Conservation (phyloP, 2,888 invertebrate species). For the Conus canariensis region DNA sequence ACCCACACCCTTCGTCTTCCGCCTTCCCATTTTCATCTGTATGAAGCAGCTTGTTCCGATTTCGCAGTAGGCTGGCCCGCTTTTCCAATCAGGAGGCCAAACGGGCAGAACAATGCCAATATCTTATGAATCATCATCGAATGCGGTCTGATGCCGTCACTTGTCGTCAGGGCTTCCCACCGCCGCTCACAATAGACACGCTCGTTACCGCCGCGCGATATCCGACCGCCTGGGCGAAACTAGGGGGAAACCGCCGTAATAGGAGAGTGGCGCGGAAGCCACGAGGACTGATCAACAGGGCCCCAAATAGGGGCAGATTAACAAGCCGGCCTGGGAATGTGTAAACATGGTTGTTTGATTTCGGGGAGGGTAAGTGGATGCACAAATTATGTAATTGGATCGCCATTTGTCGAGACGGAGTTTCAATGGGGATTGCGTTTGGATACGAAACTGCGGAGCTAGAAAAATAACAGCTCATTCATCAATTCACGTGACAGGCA, state of each 20-base stretch:
- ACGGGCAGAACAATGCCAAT: conserved; percentile 36
- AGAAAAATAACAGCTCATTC: conserved; percentile 30
- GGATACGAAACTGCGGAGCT: conserved; percentile 38
- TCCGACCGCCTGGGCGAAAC: neutral
- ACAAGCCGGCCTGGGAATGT: conserved; percentile 12
- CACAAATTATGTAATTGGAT: conserved; percentile 51
- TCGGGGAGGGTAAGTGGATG: conserved; percentile 41
- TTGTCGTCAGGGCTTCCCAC: neutral
- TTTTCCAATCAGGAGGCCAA: conserved; percentile 1
- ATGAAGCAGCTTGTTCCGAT: too few relatives aligned
- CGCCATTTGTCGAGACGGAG: conserved; percentile 41
- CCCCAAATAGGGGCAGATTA: neutral
- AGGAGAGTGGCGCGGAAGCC: conserved; percentile 33
- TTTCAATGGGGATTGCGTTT: conserved; percentile 11
- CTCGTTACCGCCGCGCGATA: conserved; percentile 21
- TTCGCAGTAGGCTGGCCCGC: too few relatives aligned
- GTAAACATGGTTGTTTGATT: conserved; percentile 37
- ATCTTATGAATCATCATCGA: conserved; percentile 45
- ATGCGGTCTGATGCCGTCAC: conserved; percentile 32
- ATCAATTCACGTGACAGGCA: conserved; percentile 34
- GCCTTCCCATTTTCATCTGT: too few relatives aligned
- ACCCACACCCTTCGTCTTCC: neutral
- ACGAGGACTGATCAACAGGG: neutral
- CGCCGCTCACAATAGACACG: conserved; percentile 4
- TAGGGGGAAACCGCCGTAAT: neutral